Base-by-base conservation (phyloP, 2,888 invertebrate genomes). In the Ectropis crepuscularia region DNA sequence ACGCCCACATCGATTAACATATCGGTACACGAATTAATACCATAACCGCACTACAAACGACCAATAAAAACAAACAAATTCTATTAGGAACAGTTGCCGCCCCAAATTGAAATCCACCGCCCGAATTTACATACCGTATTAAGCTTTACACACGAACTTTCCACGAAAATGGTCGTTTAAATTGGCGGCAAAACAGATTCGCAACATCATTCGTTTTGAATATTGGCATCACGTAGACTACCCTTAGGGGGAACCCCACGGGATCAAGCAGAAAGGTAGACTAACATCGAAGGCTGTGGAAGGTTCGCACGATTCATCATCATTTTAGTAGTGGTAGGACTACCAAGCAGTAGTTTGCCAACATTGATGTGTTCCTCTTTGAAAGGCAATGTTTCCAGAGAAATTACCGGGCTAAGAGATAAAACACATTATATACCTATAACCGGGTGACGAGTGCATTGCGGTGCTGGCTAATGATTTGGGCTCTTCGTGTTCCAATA, bases 151-250 rank as follows among this genome's bases (percentile, higher is more conserved):
- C 72, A 75, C 70, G 66, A 85, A 84, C 76, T 84, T 86, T 83
- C 73, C 71, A 71, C 76, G 78, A 80, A 80, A 82, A 81, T 79
- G 80, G 76, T 76, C 79, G 79, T 81, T 85, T 82, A 86, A 85
- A 86, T 84, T 86, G 83, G 79, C 81, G 80, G 76, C 80, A 78
- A 84, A 89, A 87, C 88, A 86, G 88, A 88, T 89, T 89, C 85
- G 78, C 79, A 83, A 86, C 85, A 86, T 88, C 87, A 86, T 88
- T 87, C 88, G 86, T 88, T 89, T 83, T 84, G 87, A 88, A 90
- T 89, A 89, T 89, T 89, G 86, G 81, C 82, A 84, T 87, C 88
- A 88, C 90, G 90, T 89, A 88, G 83, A 79, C 80, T 80, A 76
- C 87, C 88, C 89, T 87, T 81, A 84, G 87, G 88, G 88, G 81